phyloP scores from a whole-genome alignment of 2,888 invertebrate species.

The Scotopteryx bipunctaria region DNA sequence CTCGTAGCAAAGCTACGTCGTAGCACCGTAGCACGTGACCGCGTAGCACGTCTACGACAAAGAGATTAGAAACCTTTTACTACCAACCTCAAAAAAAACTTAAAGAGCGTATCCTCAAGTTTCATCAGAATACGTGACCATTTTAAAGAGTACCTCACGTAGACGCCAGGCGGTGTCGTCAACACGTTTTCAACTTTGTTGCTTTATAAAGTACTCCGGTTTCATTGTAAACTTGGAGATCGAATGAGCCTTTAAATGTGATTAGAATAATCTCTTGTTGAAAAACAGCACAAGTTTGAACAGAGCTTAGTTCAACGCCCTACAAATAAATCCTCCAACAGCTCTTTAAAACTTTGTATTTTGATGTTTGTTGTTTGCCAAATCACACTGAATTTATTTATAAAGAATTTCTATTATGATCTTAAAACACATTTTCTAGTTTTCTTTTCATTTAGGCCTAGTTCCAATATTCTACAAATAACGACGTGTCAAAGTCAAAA shows the following conservation, averaged over 20 bases:
- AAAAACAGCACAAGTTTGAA: background rate
- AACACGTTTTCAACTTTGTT: conserved; percentile 38
- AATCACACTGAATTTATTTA: too few relatives aligned
- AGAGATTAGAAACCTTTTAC: conserved; percentile 35
- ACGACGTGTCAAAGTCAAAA: too few relatives aligned
- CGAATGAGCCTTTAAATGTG: conserved; percentile 7
- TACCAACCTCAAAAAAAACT: conserved; percentile 32
- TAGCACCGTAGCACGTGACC: conserved; percentile 27
- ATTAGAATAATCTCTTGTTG: conserved; percentile 11
- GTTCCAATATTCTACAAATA: too few relatives aligned
- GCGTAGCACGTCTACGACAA: conserved; percentile 33
- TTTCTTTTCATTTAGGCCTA: too few relatives aligned
- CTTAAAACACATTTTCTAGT: too few relatives aligned
- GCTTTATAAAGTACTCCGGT: conserved; percentile 34
- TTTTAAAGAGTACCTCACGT: conserved; percentile 40
- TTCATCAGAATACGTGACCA: conserved; percentile 38
- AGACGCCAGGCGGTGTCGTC: conserved; percentile 32
- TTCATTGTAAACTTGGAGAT: conserved; percentile 7
- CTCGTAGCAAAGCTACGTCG: conserved; percentile 20
- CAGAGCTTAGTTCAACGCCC: too few relatives aligned
- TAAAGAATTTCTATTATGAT: too few relatives aligned
- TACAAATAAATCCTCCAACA: too few relatives aligned
- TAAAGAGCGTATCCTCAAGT: conserved; percentile 32
- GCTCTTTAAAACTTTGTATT: too few relatives aligned
- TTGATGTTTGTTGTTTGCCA: too few relatives aligned